phyloP scores from a whole-genome alignment of 1,140 invertebrate species.

The Solenopsis invicta region DNA sequence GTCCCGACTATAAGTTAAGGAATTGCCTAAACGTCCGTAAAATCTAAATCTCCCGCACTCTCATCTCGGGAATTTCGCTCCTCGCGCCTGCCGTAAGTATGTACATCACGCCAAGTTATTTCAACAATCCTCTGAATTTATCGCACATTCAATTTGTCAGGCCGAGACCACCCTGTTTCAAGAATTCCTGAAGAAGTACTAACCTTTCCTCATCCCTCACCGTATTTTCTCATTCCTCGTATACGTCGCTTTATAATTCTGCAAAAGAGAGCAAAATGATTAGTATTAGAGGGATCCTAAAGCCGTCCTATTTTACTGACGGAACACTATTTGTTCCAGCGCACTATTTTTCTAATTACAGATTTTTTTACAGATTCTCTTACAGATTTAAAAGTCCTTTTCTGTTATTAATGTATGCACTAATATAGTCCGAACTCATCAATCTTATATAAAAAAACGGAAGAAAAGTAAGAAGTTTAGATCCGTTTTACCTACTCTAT shows the following conservation, averaged over 20 bases:
- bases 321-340: no score
- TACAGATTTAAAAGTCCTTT: no score
- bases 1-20: slow-evolving; percentile 76
- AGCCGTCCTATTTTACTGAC: no score
- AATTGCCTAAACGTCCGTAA: slow-evolving; percentile 81
- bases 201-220: slow-evolving; percentile 33
- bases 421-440: no score
- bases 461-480: no score
- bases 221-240: slow-evolving; percentile 38
- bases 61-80: slow-evolving; percentile 74
- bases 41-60: slow-evolving; percentile 82
- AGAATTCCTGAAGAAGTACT: slow-evolving; percentile 41
- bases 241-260: not conserved
- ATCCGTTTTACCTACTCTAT: no score
- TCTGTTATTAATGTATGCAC: no score
- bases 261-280: not conserved
- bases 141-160: slow-evolving; percentile 85
- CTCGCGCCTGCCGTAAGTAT: slow-evolving; percentile 52
- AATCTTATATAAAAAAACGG: no score
- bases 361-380: no score
- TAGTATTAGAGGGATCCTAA: not conserved
- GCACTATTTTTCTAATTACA: no score
- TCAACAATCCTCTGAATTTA: slow-evolving; percentile 82
- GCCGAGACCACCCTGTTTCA: slow-evolving; percentile 49
- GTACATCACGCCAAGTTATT: slow-evolving; percentile 77